Evolutionary conservation across 2,888 invertebrate genomes (phyloP).

Genomic region (Tuta absoluta): DNA sequence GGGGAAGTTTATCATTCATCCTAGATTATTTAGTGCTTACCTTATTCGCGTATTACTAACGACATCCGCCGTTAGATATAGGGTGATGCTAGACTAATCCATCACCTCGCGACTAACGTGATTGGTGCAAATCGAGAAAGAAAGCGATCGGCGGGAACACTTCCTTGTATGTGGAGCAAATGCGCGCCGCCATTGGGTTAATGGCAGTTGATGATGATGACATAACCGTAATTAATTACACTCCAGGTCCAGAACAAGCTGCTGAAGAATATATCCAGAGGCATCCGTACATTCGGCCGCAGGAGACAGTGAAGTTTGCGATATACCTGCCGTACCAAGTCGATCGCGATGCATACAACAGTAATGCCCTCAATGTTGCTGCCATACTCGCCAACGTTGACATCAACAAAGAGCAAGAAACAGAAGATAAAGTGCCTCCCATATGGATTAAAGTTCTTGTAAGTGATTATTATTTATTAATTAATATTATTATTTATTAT

Average conservation of each 20-base stretch:
- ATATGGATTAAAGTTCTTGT: conserved; percentile 1
- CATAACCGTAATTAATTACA: no score
- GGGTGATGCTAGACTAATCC: background rate
- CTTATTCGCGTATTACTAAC: no score
- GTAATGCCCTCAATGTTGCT: background rate
- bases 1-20: no score
- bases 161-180: no score
- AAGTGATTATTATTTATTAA: background rate
- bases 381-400: background rate
- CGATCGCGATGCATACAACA: background rate
- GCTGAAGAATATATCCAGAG: background rate
- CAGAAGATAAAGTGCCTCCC: background rate
- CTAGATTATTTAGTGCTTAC: no score
- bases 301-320: background rate
- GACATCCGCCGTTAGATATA: no score
- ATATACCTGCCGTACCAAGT: background rate
- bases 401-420: background rate
- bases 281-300: background rate
- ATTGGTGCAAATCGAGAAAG: no score
- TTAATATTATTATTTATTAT: background rate
- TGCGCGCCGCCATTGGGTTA: no score
- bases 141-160: no score
- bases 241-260: background rate
- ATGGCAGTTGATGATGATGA: background rate
- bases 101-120: no score